phyloP scores from a whole-genome alignment of 2,113 vertebrate species.

The Lipotes vexillifer region DNA sequence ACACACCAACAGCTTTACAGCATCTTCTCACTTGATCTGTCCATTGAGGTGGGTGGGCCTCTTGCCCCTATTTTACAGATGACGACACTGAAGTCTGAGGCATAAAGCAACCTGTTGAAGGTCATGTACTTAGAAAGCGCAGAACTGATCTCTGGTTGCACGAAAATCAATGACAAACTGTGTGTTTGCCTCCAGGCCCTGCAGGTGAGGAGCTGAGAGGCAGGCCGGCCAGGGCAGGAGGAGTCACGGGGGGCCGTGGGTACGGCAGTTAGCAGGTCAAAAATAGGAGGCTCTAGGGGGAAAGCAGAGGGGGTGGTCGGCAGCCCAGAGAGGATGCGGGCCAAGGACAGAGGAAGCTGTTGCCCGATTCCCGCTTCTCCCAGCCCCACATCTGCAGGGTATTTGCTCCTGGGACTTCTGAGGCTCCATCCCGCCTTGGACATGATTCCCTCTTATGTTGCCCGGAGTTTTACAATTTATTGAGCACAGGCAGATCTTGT shows the following conservation, averaged over 20 bases:
- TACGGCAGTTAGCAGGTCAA: accelerated
- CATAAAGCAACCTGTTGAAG: background rate
- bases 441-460: accelerated
- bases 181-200: background rate
- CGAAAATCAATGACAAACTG: background rate
- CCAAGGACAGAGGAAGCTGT: background rate
- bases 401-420: background rate
- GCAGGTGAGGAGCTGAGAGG: background rate
- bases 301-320: no score
- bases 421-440: background rate
- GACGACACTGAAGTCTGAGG: background rate
- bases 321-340: accelerated
- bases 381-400: accelerated
- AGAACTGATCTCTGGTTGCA: accelerated
- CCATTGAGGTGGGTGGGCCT: background rate
- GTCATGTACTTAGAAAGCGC: background rate
- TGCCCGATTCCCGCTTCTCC: background rate
- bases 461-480: background rate
- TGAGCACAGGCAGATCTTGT: no score
- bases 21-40: background rate
- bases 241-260: no score
- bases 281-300: background rate
- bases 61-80: background rate
- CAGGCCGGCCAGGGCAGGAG: background rate
- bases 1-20: no score